Evolutionary conservation across 2,113 vertebrate species (phyloP).

Genomic region (Xiphorhynchus elegans): DNA sequence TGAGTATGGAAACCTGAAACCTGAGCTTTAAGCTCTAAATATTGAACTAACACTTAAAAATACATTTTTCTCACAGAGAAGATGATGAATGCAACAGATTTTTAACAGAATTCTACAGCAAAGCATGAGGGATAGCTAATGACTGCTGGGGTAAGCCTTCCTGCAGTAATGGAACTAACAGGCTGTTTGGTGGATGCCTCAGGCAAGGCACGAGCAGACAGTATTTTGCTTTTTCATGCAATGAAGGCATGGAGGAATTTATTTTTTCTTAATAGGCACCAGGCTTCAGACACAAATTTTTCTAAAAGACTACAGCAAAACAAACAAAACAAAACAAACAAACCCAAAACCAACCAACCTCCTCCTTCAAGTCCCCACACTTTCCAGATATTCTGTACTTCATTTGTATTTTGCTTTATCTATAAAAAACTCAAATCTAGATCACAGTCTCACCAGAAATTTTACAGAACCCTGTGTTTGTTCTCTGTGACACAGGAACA

Average conservation of each 20-base stretch:
- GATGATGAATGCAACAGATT: neutral
- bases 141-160: neutral
- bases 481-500: neutral
- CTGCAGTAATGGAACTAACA: constrained; percentile 13
- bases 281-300: neutral
- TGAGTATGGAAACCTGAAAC: neutral
- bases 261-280: neutral
- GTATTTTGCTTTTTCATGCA: neutral
- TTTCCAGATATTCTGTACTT: neutral
- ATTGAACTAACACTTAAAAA: neutral
- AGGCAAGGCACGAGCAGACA: neutral
- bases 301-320: neutral
- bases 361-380: neutral
- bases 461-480: neutral
- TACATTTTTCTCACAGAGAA: neutral
- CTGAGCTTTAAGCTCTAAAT: neutral
- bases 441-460: neutral
- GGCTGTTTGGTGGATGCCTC: neutral
- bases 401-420: neutral
- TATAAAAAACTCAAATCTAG: neutral
- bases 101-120: neutral
- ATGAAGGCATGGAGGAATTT: neutral
- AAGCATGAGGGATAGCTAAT: neutral
- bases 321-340: neutral
- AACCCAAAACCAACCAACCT: neutral